Base-by-base conservation (phyloP, 2,797 vertebrate genomes). In the Sebastes dallii region DNA sequence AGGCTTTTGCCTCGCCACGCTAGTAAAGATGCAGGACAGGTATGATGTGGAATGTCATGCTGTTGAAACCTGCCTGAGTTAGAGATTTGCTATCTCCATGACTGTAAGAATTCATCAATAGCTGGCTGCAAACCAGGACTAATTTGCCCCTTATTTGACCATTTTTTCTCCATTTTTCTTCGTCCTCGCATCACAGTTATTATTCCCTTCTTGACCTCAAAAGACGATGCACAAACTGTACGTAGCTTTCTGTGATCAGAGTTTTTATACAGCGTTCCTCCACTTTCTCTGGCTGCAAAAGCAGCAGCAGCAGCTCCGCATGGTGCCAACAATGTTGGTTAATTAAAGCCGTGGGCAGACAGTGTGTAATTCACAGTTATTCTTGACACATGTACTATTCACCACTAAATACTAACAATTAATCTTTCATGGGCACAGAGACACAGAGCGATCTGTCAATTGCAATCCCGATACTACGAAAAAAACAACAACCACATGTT, bases 341-440 rank as follows among this genome's bases (percentile, higher is more conserved):
- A 96, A 96, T 94, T 94, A 94, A 93, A 94, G 89, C 87, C 73
- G 88, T 92, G 87, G 89, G 92, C 89, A 91, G 89, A 91, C 90
- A 95, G 87, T 87, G 94, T 95, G 93, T 95, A 93, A 96, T 94
- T 94, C 93, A 82, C 90, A 95, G 94, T 91, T 89, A 95, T 92
- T 91, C 90, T 94, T 92, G 91, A 95, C 94, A 95, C 92, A 86
- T 82, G 91, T 89, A 89, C 88, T 94, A 72, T 91, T 91, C 86
- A 72, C 30, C 74, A 61, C 81, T 90, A 92, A 95, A 93, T 90
- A 92, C 91, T 92, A 95, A 89, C 94, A 96, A 96, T 95, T 96
- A 96, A 95, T 93, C 89, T 91, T 88, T 95, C 93, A 90, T 81
- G 72, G 72, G 25, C 25, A 4, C 77, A 69, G 83, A 90, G 78